Base-by-base conservation (phyloP, 2,888 invertebrate species). In the Drosophila kambysellisi region DNA sequence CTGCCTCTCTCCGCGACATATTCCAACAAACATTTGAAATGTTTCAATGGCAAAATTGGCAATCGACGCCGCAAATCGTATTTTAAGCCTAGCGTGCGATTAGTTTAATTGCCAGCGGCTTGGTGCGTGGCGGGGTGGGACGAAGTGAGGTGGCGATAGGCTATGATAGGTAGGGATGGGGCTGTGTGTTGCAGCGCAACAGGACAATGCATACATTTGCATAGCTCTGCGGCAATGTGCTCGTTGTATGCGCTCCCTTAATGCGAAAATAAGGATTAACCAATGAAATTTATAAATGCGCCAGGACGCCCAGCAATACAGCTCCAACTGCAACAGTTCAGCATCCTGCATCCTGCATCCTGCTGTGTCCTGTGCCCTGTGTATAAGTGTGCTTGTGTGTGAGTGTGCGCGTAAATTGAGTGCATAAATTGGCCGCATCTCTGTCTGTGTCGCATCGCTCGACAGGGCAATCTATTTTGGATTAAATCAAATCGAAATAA, bases 401-500 rank as follows among this genome's bases (percentile, higher is more conserved):
- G 62, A 57, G 37, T 53, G 64, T 71, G 54, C 60, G 73, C 83
- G 84, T 82, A 90, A 91, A 89, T 91, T 88, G 90, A 91, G 88
- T 91, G 89, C 90, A 90, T 90, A 90, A 90, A 91, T 90, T 88
- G 91, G 88, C 74, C 74, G 71, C 80, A 71, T 61, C 75, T 59
- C 64, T 33, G 61, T 53, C 58, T 54, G 64, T 56, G 50, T 64
- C 65, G 64, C 69, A 52, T 63, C 71, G 79, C 62, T 61, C 80
- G 89, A 84, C 82, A 79, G 77, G 84, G 84, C 88, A 92, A 92
- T 92, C 90, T 91, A 91, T 92, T 91, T 88, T 90, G 93, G 92
- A 92, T 92, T 93, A 92, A 92, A 92, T 92, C 92, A 92, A 93
- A 92, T 92, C 93, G 93, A 92, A 93, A 92, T 92, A 93, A 92